Percentiles rank a stretch among this genome's conserved stretches.
phyloP scores from a whole-genome alignment of 2,113 vertebrate genomes.

The Diadophis punctatus region DNA sequence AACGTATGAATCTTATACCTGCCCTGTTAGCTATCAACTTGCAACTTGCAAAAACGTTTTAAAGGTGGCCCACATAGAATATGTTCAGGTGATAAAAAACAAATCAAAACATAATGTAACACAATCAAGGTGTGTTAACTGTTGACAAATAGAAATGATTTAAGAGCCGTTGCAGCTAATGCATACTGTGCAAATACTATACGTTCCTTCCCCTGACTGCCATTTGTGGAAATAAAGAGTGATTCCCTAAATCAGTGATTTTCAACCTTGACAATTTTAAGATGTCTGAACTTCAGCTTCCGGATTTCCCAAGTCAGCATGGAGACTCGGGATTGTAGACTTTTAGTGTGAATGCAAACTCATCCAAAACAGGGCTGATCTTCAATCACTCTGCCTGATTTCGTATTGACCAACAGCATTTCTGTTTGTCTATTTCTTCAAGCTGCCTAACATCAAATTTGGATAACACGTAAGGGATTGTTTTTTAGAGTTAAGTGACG shows the following conservation, averaged over 20 bases:
- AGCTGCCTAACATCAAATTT: not conserved
- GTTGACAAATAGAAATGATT: not conserved
- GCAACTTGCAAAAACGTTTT: not conserved
- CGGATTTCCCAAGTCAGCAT: too few relatives aligned
- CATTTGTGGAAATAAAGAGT: not conserved
- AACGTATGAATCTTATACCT: not conserved
- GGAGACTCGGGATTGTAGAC: not conserved
- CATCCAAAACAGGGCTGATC: not conserved
- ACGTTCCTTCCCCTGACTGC: not conserved
- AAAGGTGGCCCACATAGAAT: not conserved
- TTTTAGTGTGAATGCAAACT: not conserved
- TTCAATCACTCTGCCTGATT: not conserved
- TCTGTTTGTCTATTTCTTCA: not conserved
- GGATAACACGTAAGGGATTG: not conserved
- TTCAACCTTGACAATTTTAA: too few relatives aligned
- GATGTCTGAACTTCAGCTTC: too few relatives aligned
- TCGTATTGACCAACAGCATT: not conserved
- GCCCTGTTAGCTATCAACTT: not conserved
- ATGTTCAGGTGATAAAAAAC: not conserved
- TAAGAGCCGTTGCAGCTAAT: not conserved
- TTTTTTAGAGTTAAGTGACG: not conserved
- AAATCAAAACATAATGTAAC: not conserved
- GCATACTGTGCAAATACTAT: not conserved
- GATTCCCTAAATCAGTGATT: not conserved
- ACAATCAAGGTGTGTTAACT: not conserved